Evolutionary conservation across 2,888 invertebrate species (phyloP), one percentile per base, ranked within the genome.

Genomic region (Agrochola lota): DNA sequence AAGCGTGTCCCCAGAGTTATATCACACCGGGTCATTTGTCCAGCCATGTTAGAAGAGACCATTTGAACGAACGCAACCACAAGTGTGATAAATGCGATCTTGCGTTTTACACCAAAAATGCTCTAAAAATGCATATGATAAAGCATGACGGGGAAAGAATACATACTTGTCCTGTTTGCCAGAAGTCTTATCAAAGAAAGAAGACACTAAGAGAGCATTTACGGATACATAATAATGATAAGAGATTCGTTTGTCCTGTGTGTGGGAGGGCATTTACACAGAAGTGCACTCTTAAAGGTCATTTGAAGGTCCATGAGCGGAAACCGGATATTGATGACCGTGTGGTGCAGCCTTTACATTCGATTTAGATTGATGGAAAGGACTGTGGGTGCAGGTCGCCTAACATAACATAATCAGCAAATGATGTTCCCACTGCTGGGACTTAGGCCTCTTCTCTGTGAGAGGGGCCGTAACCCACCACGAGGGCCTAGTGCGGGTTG

Each of bases 71-170:
- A 87, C 90, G 94, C 55, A 97, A 95, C 84, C 97, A 95, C 26
- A 95, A 96, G 23, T 97, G 97, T 71, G 95, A 95, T 43, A 95
- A 97, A 55, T 97, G 97, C 64, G 95, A 97, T 49, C 88, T 96
- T 4, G 97, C 97, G 0, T 97, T 97, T 80, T 97, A 97, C 74
- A 96, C 97, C 0, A 96, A 96, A 79, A 97, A 97, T 71, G 97
- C 97, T 11, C 88, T 97, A 46, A 97, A 97, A 78, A 97, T 97
- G 94, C 97, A 97, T 78, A 97, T 97, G 96, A 97, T 97, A 0
- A 97, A 96, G 23, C 97, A 97, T 64, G 97, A 97, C 1, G 97
- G 97, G 0, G 96, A 96, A 43, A 87, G 97, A 26, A 97, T 97
- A 43, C 97, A 97, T 46, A 93, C 94, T 0, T 97, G 97, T 80